Base-by-base conservation (phyloP, 2,797 vertebrate genomes). In the Microtus agrestis region DNA sequence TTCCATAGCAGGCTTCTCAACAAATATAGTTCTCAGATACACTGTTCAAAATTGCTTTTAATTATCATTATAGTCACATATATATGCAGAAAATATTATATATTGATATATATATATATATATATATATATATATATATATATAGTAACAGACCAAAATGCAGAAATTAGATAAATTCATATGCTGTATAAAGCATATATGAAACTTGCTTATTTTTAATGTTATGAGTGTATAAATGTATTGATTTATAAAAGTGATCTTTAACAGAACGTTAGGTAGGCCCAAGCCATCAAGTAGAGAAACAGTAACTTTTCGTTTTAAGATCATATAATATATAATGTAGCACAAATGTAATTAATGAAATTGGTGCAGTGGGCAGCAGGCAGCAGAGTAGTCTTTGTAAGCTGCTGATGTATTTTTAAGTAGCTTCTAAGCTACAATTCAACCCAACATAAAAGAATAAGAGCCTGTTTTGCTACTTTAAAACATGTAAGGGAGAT, bases 401-500 rank as follows among this genome's bases (percentile, higher is more conserved):
- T 84, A 95, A 96, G 65, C 87, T 94, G 77, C 91, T 96, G 87
- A 69, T 43, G 34, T 95, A 63, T 95, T 89, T 80, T 67, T 94
- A 94, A 97, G 95, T 95, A 95, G 91, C 94, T 96, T 97, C 51
- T 88, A 85, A 89, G 82, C 48, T 92, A 96, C 63, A 31, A 37
- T 89, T 95, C 93, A 80, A 69, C 77, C 21, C 46, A 89, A 78
- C 63, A 46, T 85, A 65, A 96, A 96, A 97, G 96, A 97, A 85
- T 96, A 93, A 95, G 88, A 77, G 94, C 74, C 96, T 97, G 91
- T 97, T 97, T 96, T 96, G 56, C 92, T 95, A 43, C 89, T 96
- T 95, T 77, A 89, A 87, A 93, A 95, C 56, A 91, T 95, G 59
- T 77, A 93, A 91, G 93, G 87, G 51, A 95, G 97, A 97, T 97